Base-by-base conservation (phyloP, 53 echinoderm and acorn worm genomes). In the Antedon mediterranea region DNA sequence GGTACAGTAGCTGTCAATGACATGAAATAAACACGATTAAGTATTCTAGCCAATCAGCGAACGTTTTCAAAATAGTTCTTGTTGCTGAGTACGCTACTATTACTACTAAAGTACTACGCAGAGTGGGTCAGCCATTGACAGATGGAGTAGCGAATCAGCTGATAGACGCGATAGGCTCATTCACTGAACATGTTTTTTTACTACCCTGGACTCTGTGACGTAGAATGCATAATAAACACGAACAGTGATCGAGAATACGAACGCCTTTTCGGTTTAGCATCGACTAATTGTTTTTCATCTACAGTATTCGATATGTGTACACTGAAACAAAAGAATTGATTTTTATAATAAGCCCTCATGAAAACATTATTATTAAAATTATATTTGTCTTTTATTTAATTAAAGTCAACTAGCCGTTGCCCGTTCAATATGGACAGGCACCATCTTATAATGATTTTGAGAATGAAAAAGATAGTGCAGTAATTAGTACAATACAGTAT, bases 61-160 rank as follows among this genome's bases (percentile, higher is more conserved):
- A 14, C 82, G 42, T 71, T 71, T 78, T 79, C 71, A 86, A 86
- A 86, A 86, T 86, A 86, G 86, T 82, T 44, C 86, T 86, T 86
- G 86, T 86, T 86, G 82, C 86, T 72, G 78, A 74, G 84, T 57
- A 57, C 57, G 57, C 57, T 57, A 57, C 57, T 15, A 57, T 2
- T 57, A 23, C 14, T 13, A 7, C 13, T 7, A 5, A 7, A 41
- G 5, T 41, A 41, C 41, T 57, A 57, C 57, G 57, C 57, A 18
- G 23, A 57, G 57, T 57, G 57, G 57, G 57, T 57, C 57, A 57
- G 23, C 57, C 57, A 57, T 57, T 57, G 57, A 57, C 57, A 57
- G 57, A 57, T 57, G 57, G 57, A 57, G 57, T 23, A 57, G 9
- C 57, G 57, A 57, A 57, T 57, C 57, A 57, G 57, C 57, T 57